A percentile compares a stretch with the other conserved stretches of the same genome.
Evolutionary conservation across 92 coral and sea anemone species (phyloP).

Genomic region (Epizoanthus scotinus): DNA sequence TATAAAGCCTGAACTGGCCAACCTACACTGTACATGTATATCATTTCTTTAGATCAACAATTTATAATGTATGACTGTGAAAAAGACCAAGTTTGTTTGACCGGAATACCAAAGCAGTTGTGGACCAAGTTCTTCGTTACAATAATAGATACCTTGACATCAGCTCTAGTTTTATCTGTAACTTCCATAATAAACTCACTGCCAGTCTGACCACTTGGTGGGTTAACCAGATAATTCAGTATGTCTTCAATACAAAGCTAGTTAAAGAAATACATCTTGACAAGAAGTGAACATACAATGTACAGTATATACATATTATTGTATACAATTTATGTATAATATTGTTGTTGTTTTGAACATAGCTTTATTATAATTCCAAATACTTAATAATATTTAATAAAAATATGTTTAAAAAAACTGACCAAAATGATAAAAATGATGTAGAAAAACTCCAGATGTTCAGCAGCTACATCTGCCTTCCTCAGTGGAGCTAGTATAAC

Average conservation of each 20-base stretch:
- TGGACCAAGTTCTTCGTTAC: background rate
- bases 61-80: too few species aligned
- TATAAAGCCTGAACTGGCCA: background rate
- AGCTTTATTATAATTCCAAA: too few species aligned
- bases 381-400: too few species aligned
- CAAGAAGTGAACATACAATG: background rate
- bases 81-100: background rate
- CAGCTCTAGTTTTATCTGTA: slow-evolving; percentile 97
- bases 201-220: slow-evolving; percentile 43
- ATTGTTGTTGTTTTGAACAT: too few species aligned
- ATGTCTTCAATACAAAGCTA: slow-evolving; percentile 54
- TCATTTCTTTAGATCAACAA: too few species aligned
- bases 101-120: background rate
- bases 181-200: slow-evolving; percentile 97
- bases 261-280: slow-evolving; percentile 29
- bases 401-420: too few species aligned
- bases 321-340: too few species aligned
- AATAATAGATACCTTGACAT: slow-evolving; percentile 83
- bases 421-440: too few species aligned
- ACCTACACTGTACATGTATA: too few species aligned
- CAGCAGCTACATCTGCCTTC: too few species aligned
- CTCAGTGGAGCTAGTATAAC: too few species aligned
- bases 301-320: background rate
- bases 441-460: too few species aligned
- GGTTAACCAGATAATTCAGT: slow-evolving; percentile 68